Percentiles rank a stretch among this genome's conserved stretches.
phyloP scores from a whole-genome alignment of 2,888 invertebrate genomes.

The Caenorhabditis macrosperma region DNA sequence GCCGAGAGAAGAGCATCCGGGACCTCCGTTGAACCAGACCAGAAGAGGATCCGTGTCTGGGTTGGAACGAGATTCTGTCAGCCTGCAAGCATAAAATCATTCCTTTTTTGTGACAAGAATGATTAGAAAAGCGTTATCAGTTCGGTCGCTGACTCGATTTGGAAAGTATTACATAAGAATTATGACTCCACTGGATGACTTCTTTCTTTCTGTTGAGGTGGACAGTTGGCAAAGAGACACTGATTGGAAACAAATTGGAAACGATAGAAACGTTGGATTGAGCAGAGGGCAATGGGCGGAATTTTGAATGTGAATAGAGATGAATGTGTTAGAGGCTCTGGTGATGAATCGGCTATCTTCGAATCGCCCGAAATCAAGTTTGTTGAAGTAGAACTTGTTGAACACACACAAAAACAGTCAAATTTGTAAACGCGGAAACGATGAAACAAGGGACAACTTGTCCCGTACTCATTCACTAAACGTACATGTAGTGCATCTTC shows the following conservation, averaged over 20 bases:
- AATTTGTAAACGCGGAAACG: no score
- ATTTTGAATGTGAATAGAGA: no score
- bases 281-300: no score
- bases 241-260: constrained; percentile 6
- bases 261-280: not conserved
- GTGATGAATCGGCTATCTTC: no score
- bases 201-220: constrained; percentile 18
- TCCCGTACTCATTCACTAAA: no score
- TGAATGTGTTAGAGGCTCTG: no score
- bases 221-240: constrained; percentile 5
- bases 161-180: constrained; percentile 40
- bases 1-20: constrained; percentile 72
- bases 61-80: constrained; percentile 81
- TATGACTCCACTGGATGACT: constrained; percentile 35
- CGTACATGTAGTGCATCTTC: constrained; percentile 81
- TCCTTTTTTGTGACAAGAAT: constrained; percentile 9
- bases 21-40: constrained; percentile 82
- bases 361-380: no score
- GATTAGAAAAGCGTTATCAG: constrained; percentile 13
- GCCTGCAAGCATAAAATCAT: constrained; percentile 77
- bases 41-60: constrained; percentile 81
- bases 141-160: constrained; percentile 11
- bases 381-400: not conserved
- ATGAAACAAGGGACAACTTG: no score
- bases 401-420: not conserved